Percentiles rank a stretch among this genome's conserved stretches.
Evolutionary conservation across 2,113 vertebrate genomes (phyloP).

Genomic region (Catharus bicknelli): DNA sequence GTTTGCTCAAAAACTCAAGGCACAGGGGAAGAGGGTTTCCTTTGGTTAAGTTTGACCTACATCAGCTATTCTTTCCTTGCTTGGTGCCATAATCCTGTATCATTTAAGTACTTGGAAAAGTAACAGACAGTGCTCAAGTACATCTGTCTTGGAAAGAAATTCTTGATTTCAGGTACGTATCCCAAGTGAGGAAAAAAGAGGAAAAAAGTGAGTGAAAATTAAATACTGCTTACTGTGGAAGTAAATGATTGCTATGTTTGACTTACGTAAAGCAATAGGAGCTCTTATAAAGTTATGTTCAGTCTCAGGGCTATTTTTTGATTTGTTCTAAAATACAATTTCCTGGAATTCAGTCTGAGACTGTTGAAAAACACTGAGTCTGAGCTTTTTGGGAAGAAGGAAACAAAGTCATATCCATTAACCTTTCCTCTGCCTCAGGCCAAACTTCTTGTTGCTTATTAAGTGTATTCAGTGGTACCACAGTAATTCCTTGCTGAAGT

Average conservation of each 20-base stretch:
- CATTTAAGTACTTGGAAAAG: neutral
- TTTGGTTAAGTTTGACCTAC: neutral
- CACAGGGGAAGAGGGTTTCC: neutral
- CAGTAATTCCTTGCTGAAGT: neutral
- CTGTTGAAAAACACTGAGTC: neutral
- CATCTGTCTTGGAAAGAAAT: neutral
- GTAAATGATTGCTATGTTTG: neutral
- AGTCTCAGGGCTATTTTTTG: conserved; percentile 42
- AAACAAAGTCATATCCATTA: neutral
- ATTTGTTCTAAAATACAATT: conserved; percentile 17
- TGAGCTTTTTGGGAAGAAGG: conserved; percentile 13
- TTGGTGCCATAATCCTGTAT: neutral
- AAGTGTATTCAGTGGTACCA: neutral
- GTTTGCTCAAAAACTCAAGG: neutral
- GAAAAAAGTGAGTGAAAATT: neutral
- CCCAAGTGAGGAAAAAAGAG: neutral
- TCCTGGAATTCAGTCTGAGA: conserved; percentile 24
- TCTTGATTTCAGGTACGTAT: neutral
- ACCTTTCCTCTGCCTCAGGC: conserved; percentile 6
- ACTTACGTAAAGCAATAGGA: neutral
- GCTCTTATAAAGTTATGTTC: conserved; percentile 12
- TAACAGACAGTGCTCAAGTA: neutral
- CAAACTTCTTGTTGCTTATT: neutral
- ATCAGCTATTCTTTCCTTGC: neutral
- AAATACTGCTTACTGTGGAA: neutral